Evolutionary conservation across 2,888 invertebrate species (phyloP), one percentile per base, ranked within the genome.

Genomic region (Sarcophaga rosellei): DNA sequence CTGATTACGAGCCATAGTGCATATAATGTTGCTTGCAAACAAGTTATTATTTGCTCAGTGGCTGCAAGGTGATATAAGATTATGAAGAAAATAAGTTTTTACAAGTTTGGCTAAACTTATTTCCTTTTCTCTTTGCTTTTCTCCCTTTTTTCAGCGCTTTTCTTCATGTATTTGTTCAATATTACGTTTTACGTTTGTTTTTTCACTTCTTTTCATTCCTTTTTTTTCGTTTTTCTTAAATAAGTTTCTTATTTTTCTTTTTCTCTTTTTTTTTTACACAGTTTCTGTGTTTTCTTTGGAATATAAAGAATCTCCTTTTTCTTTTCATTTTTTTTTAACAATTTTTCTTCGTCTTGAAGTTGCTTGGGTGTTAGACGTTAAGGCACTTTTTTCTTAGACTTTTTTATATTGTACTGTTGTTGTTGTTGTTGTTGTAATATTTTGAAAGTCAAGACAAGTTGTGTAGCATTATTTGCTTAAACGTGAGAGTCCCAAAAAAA

Each of bases 1-100:
- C 17, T 3, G 17, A 4, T 53, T 4, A 15, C 5, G 10, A 0
- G 4, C 70, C 62, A 79, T 63, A 57, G 66, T 72, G 53, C 44
- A 47, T 6, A 20, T 72, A 35, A n/a, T 65, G 11, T 15, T 59
- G n/a, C 25, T 35, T 70, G 57, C 17, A 57, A 59, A 35, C n/a
- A 35, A 77, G 25, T 53, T 74, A 73, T 68, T 63, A 79, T 20
- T 73, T 81, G 35, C 15, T 74, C 61, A 59, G 75, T 78, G 69
- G 77, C 86, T 86, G 86, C 77, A 77, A 86, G 86, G 86, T 86
- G 86, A 83, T 83, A 86, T 86, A 86, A 86, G 84, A 86, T 86
- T 86, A 81, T 75, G 61, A 66, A 66, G 61, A 53, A 86, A 75
- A 75, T 61, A 84, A 77, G 21, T 86, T 79, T 86, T 74, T 57